Base-by-base conservation (phyloP, 2,113 vertebrate genomes). In the Melanostigma gelatinosum region DNA sequence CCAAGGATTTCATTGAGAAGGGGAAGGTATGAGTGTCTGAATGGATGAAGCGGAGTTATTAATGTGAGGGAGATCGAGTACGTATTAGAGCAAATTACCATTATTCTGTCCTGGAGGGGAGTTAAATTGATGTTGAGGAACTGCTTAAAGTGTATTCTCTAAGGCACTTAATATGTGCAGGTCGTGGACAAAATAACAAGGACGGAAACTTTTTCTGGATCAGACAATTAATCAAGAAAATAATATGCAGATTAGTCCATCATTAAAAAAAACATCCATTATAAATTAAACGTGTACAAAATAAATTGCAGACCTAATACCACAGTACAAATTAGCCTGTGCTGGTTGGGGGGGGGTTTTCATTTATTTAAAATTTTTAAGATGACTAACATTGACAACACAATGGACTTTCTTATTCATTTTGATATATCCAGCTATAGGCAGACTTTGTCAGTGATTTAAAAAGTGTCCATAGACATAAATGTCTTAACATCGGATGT, bases 41-140 rank as follows among this genome's bases (percentile, higher is more conserved):
- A 29, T 38, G 64, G 67, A 80, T 82, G 80, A 83, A 82, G 69
- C 65, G 70, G 72, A 80, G 29, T 77, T 72, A 85, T 82, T 85
- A 71, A 85, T 81, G 74, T 80, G 75, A 58, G 50, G 57, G 62
- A 72, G 71, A 77, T 46, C 57, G 55, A 77, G 10, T 16, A 3
- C 3, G 64, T 65, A 44, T 77, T 64, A 74, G 58, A 85, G 64
- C 61, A 64, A 57, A 55, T 52, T 38, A 75, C 64, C 34, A 75
- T 84, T 77, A 79, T 84, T 91, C 80, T 60, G 69, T 75, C 88
- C 48, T 46, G 8, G 57, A 72, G 79, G 69, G 54, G 72, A 63
- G 68, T 73, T 52, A 67, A 85, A 86, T 79, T 75, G 24, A 55
- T 81, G 70, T 77, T 75, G 20, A 72, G 58, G 40, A 69, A 24